Conservation (phyloP, 2,113 vertebrate species). For the Caretta caretta region DNA sequence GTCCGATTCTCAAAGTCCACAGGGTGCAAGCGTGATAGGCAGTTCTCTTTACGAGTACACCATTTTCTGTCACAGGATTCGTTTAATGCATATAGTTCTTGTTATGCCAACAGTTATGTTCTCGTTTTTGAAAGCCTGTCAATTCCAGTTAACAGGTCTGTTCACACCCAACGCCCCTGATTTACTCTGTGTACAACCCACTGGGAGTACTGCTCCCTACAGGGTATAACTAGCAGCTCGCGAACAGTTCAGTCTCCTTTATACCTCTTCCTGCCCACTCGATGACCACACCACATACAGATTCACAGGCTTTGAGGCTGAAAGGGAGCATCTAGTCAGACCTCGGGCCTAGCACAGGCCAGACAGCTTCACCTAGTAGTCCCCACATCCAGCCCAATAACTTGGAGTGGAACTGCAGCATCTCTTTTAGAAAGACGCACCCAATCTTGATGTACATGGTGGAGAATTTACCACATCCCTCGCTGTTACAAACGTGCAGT, state of each 20-base stretch:
- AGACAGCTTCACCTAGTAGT: not conserved
- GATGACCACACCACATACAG: not conserved
- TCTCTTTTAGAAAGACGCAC: not conserved
- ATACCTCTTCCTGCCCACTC: not conserved
- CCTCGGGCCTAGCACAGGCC: fast-evolving
- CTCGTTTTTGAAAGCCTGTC: not conserved
- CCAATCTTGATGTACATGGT: not conserved
- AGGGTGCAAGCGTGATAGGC: too few relatives aligned
- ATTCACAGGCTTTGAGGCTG: not conserved
- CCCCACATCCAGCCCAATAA: not conserved
- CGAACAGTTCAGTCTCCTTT: not conserved
- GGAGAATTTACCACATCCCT: not conserved
- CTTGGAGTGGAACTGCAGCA: not conserved
- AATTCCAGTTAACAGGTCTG: not conserved
- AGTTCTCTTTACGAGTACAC: not conserved
- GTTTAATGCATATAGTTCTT: not conserved
- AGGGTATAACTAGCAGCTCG: not conserved
- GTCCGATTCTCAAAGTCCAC: not conserved
- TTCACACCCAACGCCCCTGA: not conserved
- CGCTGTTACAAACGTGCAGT: not conserved
- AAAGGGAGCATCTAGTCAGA: not conserved
- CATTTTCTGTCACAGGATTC: not conserved
- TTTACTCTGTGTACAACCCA: not conserved
- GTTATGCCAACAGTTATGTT: not conserved
- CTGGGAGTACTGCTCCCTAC: not conserved